Evolutionary conservation across 2,113 vertebrate genomes (phyloP), one percentile per base, ranked within the genome.

Genomic region (Sclerurus mexicanus): DNA sequence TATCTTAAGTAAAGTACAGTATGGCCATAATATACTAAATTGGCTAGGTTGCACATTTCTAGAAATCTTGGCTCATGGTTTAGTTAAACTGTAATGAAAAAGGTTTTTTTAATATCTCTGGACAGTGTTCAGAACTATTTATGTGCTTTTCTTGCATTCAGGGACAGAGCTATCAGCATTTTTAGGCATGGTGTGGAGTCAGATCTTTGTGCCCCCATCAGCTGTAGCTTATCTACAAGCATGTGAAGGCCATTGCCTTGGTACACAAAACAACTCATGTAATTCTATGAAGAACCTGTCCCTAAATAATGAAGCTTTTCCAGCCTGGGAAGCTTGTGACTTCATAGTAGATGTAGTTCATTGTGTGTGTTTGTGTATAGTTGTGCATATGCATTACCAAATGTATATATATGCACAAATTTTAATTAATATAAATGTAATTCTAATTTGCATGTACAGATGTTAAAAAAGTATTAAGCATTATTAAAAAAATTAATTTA

Each of bases 321-420:
- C 35, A 79, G 25, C 9, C 16, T 39, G 5, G 9, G 16, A 22
- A 80, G 2, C 3, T n/a, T 85, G 16, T 10, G 7, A 79, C 37
- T 89, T 82, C 14, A 15, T 10, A 68, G 10, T 35, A 39, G 42
- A 9, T 39, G 11, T 44, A 50, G 16, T 30, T 84, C 13, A 40
- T 7, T 47, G 0, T 49, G 10, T 71, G 5, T 39, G 4, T 39
- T 5, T 27, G 6, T 52, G 2, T 19, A 6, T 42, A 6, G 22
- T 31, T 79, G 20, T 10, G 42, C 2, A 30, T 10, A 33, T 6
- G 46, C 31, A 52, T 30, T 9, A 59, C 5, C 6, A 31, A 33
- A 44, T 19, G 10, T 21, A 33, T 8, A 3, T 24, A 16, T 12
- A 8, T 17, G 4, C 17, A 4, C 15, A 67, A 24, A 39, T 73